phyloP scores from a whole-genome alignment of 2,888 invertebrate genomes.

The Eupithecia exiguata region DNA sequence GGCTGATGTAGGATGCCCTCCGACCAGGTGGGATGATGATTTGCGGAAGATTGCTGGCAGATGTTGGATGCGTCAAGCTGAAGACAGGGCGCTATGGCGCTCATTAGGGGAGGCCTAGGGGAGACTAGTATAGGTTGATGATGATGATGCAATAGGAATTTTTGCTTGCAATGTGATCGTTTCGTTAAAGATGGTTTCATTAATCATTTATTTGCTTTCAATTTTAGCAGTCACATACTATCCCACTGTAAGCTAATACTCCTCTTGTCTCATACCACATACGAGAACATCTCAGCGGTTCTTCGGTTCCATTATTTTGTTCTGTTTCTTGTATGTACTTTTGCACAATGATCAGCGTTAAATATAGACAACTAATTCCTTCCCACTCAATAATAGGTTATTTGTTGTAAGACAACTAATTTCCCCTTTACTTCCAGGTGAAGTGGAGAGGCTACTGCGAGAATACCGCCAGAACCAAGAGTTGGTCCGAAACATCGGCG shows the following conservation, averaged over 20 bases:
- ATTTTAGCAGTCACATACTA: background rate
- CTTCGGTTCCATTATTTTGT: background rate
- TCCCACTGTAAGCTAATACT: background rate
- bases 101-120: too few relatives aligned
- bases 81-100: too few relatives aligned
- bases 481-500: conserved; percentile 94
- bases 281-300: background rate
- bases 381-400: conserved; percentile 41
- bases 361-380: background rate
- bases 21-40: too few relatives aligned
- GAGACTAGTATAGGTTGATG: too few relatives aligned
- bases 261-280: background rate
- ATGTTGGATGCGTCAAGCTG: too few relatives aligned
- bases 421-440: conserved; percentile 84
- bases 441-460: conserved; percentile 95
- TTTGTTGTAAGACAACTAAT: background rate
- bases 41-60: too few relatives aligned
- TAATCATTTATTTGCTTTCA: too few relatives aligned
- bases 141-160: too few relatives aligned
- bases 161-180: too few relatives aligned
- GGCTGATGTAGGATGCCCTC: too few relatives aligned
- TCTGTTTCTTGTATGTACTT: background rate
- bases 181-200: too few relatives aligned
- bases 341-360: background rate
- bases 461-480: conserved; percentile 97